phyloP scores from a whole-genome alignment of 2,888 invertebrate species.

The Epirrhoe tristata region DNA sequence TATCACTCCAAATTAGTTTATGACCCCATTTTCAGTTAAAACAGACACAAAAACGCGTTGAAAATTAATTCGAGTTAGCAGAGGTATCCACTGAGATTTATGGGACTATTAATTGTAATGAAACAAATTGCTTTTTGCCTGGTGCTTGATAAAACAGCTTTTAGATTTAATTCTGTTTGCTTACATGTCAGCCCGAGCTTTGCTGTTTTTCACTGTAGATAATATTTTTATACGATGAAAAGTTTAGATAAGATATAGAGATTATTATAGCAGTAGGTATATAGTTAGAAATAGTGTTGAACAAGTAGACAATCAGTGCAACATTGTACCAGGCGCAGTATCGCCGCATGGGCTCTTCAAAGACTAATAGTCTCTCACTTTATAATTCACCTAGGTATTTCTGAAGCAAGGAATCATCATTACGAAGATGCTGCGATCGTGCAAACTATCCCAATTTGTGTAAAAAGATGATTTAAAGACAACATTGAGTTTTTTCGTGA shows the following conservation, averaged over 20 bases:
- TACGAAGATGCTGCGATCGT: conserved; percentile 33
- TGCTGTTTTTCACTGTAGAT: background rate
- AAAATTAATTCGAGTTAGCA: conserved; percentile 47
- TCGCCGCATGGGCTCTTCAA: conserved; percentile 33
- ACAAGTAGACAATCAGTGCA: conserved; percentile 36
- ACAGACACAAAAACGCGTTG: conserved; percentile 56
- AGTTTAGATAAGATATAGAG: conserved; percentile 14
- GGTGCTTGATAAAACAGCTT: conserved; percentile 27
- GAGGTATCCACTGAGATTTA: conserved; percentile 58
- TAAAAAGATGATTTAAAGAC: conserved; percentile 41
- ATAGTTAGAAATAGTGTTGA: conserved; percentile 26
- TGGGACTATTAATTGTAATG: conserved; percentile 59
- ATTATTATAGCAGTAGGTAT: conserved; percentile 3
- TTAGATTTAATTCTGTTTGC: conserved; percentile 21
- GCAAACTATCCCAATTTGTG: conserved; percentile 41
- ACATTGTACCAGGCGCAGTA: conserved; percentile 43
- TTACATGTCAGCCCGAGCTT: conserved; percentile 10
- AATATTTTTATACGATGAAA: background rate
- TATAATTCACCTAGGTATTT: conserved; percentile 26
- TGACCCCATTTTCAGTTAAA: conserved; percentile 56
- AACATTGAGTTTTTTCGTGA: conserved; percentile 33
- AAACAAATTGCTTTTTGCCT: conserved; percentile 56
- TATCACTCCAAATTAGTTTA: conserved; percentile 61
- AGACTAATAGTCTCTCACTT: conserved; percentile 35
- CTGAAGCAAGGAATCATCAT: conserved; percentile 30